Evolutionary conservation across 2,113 vertebrate species (phyloP), one percentile per base, ranked within the genome.

Genomic region (Micromys minutus): DNA sequence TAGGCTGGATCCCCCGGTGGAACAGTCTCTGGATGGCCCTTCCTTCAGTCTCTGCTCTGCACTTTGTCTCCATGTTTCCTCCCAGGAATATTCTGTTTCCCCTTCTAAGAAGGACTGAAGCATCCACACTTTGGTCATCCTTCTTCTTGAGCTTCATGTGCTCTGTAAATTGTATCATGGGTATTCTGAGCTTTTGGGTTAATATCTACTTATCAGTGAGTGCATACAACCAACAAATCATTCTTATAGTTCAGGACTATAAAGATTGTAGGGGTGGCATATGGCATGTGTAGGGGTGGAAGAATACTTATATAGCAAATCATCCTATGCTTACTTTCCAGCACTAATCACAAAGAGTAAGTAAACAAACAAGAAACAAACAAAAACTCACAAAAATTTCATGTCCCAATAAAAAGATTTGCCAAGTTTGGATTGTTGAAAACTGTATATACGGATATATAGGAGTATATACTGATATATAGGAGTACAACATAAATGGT

Each of bases 221-320:
- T n/a, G n/a, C n/a, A n/a, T n/a, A n/a, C n/a, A n/a, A n/a, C 3
- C 50, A 75, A 92, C 22, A 57, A 91, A 39, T 59, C 61, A 63
- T 95, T 74, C 71, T 94, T 89, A 65, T 36, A 95, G 92, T 81
- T 22, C 24, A 52, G 61, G 39, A 61, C 9, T 65, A 21, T 55
- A 34, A 50, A 67, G 11, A 50, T 34, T 47, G 4, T 86, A 47
- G 63, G 61, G 11, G 61, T 50, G 17, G 17, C 19, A 67, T 47
- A 85, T 36, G 61, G 42, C 19, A 50, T 16, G 36, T 52, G 50
- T 52, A 52, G 50, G 50, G 50, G 42, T 50, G 31, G 42, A 24
- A 69, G 50, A 67, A 39, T 10, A 65, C 63, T 24, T 36, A 22
- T 50, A 36, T 24, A 69, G 31, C 31, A 50, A 67, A 63, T 50